phyloP scores from a whole-genome alignment of 2,113 vertebrate genomes.

The Alaudala cheleensis region DNA sequence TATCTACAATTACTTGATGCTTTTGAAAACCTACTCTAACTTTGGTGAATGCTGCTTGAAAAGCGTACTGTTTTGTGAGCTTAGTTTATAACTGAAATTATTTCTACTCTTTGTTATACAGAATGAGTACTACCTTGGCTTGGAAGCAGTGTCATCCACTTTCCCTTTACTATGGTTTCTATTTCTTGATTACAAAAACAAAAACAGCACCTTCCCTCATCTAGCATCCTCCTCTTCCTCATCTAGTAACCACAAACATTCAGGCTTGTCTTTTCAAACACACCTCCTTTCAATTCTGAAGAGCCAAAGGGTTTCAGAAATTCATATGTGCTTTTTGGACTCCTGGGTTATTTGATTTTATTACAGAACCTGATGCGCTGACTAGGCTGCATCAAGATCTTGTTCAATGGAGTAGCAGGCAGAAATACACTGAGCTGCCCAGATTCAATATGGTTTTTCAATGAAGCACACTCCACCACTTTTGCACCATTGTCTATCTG shows the following conservation, averaged over 20 bases:
- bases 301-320: neutral
- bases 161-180: neutral
- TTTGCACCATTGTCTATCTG: constrained; percentile 18
- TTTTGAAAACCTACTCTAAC: neutral
- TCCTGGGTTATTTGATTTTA: constrained; percentile 11
- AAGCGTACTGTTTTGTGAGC: neutral
- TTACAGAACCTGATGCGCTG: neutral
- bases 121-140: neutral
- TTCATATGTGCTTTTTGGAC: neutral
- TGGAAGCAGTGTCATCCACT: neutral
- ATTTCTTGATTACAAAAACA: neutral
- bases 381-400: constrained; percentile 17
- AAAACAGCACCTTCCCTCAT: neutral
- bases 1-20: neutral
- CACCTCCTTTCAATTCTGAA: neutral
- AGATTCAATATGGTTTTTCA: constrained; percentile 44
- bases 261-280: neutral
- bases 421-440: constrained; percentile 26
- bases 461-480: constrained; percentile 34
- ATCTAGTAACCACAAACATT: neutral
- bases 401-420: neutral
- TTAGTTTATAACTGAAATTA: neutral
- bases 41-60: neutral
- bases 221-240: neutral
- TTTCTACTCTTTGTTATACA: neutral